A percentile compares a stretch with the other conserved stretches of the same genome.
These are phyloP conservation scores for Drosophila burlai DNA, from an alignment of 1,140 invertebrate species.

Conservation along the genomic window DNA sequence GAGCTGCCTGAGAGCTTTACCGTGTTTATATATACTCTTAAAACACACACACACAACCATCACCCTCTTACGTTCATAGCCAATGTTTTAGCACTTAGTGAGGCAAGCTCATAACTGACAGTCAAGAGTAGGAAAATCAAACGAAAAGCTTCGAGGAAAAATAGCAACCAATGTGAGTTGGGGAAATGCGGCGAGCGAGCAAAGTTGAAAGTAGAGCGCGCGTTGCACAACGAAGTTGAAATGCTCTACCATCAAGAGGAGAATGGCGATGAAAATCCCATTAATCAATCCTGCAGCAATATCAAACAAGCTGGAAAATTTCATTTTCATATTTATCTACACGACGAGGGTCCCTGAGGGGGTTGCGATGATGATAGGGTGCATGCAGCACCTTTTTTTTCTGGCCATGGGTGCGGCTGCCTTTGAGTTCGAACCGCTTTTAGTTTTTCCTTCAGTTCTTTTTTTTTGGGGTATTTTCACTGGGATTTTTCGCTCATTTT, in stretches of 20 bases:
- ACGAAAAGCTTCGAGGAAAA: slow-evolving; percentile 27
- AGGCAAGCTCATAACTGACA: slow-evolving; percentile 33
- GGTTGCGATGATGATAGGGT: slow-evolving; percentile 62
- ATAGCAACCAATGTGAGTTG: background rate
- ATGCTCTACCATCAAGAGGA: slow-evolving; percentile 17
- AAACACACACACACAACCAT: background rate
- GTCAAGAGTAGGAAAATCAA: slow-evolving; percentile 25
- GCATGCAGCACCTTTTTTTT: slow-evolving; percentile 65
- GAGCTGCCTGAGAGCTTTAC: slow-evolving; percentile 36
- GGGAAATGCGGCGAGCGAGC: slow-evolving; percentile 7
- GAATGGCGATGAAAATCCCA: slow-evolving; percentile 64
- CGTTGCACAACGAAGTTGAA: slow-evolving; percentile 22
- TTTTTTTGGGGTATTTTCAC: slow-evolving; percentile 55
- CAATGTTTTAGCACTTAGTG: slow-evolving; percentile 48
- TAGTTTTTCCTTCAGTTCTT: slow-evolving; percentile 12
- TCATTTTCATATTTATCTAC: slow-evolving; percentile 67
- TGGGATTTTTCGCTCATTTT: slow-evolving; percentile 52
- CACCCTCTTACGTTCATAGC: slow-evolving; percentile 6
- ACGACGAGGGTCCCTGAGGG: slow-evolving; percentile 12
- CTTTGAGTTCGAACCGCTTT: slow-evolving; percentile 21
- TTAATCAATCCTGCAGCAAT: slow-evolving; percentile 71
- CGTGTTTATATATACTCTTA: slow-evolving; percentile 25
- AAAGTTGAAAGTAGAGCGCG: slow-evolving; percentile 11
- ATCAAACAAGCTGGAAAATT: slow-evolving; percentile 82
- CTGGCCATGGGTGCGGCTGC: slow-evolving; percentile 30